Percentiles rank a stretch among this genome's conserved stretches.
These are phyloP conservation scores for Platyscapa corneri DNA, from an alignment of 1,140 invertebrate species.

Conservation along the genomic window DNA sequence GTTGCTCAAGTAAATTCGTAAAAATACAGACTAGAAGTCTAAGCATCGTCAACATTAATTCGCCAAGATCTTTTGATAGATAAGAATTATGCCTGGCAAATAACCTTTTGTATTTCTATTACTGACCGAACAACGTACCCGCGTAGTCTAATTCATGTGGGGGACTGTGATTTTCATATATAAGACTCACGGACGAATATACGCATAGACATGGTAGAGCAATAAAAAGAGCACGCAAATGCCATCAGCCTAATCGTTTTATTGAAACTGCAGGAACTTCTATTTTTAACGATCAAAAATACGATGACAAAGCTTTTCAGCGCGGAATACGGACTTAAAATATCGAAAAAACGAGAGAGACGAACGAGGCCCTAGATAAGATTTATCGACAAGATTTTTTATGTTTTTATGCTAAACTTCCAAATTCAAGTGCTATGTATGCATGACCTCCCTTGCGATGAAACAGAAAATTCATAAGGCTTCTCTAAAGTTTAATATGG, in stretches of 20 bases:
- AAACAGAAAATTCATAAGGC: not conserved
- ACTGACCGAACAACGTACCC: not conserved
- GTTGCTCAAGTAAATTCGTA: no score
- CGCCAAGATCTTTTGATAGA: no score
- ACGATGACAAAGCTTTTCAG: not conserved
- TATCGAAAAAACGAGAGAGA: not conserved
- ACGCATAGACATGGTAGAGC: not conserved
- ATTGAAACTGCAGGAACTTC: not conserved
- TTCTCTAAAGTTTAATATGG: not conserved
- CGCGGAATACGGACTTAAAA: not conserved
- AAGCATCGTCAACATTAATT: not conserved
- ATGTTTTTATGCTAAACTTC: not conserved
- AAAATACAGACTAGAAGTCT: not conserved
- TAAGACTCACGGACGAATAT: not conserved
- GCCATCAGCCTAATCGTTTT: not conserved
- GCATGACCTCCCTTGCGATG: not conserved
- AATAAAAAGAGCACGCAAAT: not conserved
- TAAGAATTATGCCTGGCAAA: no score
- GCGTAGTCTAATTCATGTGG: not conserved
- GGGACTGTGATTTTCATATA: not conserved
- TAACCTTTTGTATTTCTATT: not conserved
- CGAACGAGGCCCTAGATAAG: not conserved
- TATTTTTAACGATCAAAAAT: not conserved
- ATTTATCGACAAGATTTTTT: slow-evolving; percentile 1
- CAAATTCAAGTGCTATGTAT: not conserved